Evolutionary conservation across 2,797 vertebrate species (phyloP), one percentile per base, ranked within the genome.

Genomic region (Myotis planiceps): DNA sequence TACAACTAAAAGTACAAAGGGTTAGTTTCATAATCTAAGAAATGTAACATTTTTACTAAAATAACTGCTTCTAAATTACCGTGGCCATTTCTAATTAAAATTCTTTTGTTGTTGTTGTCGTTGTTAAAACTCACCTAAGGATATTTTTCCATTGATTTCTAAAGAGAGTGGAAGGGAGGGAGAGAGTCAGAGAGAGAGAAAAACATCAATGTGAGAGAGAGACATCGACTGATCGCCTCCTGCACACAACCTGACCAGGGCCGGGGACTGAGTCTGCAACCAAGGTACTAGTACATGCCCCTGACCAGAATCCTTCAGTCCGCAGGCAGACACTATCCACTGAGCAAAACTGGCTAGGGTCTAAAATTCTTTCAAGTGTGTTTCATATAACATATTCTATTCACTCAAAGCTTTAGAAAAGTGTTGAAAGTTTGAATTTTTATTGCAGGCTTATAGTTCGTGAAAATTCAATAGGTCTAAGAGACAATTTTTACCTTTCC

Each of bases 351-450:
- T n/a, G 60, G 15, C 60, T 9, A n/a, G 60, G 3, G 29, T 32
- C 60, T 96, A 93, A 80, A 91, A 93, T 78, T 49, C 25, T 53
- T 85, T 90, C 58, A 85, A 81, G 51, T 39, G 8, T 4, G 23
- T 75, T 92, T 94, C 10, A 51, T 37, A 23, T 80, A 89, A 63
- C 45, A 29, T 3, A 76, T 1, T 0, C 23, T 39, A 10, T n/a
- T 92, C 85, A 88, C 69, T 18, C 79, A 83, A 94, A 76, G 29
- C 49, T 95, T 95, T 34, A 60, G 74, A 76, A 81, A 90, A 78
- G 2, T 69, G 19, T 69, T 68, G 37, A 58, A 58, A 66, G n/a
- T 55, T 78, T 25, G 16, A 58, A 21, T 49, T 81, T 82, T 72
- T 32, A 60, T 25, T 23, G 2, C 47, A 63, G 14, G 9, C 51